Percentiles rank a stretch among this genome's conserved stretches.
These are phyloP conservation scores for Papilio machaon DNA, from an alignment of 1,140 invertebrate genomes.

Conservation along the genomic window DNA sequence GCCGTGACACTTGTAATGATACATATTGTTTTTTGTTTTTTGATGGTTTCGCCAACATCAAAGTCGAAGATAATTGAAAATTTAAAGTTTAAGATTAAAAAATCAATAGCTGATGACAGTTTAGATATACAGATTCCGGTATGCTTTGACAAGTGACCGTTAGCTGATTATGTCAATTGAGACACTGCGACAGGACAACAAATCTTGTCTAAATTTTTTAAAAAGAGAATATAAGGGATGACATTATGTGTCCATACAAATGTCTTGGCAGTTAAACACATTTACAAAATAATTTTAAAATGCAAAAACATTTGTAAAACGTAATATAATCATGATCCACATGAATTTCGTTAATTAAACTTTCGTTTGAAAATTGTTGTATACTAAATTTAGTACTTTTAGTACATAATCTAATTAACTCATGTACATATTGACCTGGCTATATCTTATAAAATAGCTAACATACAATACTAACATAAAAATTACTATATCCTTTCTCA, in stretches of 20 bases:
- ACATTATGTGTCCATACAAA: neutral
- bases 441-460: slow-evolving; percentile 31
- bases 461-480: slow-evolving; percentile 25
- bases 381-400: slow-evolving; percentile 14
- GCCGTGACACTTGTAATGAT: too few relatives aligned
- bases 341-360: slow-evolving; percentile 12
- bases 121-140: too few relatives aligned
- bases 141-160: neutral
- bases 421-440: neutral
- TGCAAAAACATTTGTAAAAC: slow-evolving; percentile 28
- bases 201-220: too few relatives aligned
- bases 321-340: neutral
- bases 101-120: too few relatives aligned
- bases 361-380: slow-evolving; percentile 11
- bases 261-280: neutral
- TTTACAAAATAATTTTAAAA: slow-evolving; percentile 20
- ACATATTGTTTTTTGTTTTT: too few relatives aligned
- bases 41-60: too few relatives aligned
- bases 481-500: neutral
- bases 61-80: too few relatives aligned
- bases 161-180: neutral
- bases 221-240: too few relatives aligned
- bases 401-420: slow-evolving; percentile 23
- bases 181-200: too few relatives aligned
- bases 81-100: too few relatives aligned